Evolutionary conservation across 2,888 invertebrate species (phyloP).

Genomic region (Chalcis sispes): DNA sequence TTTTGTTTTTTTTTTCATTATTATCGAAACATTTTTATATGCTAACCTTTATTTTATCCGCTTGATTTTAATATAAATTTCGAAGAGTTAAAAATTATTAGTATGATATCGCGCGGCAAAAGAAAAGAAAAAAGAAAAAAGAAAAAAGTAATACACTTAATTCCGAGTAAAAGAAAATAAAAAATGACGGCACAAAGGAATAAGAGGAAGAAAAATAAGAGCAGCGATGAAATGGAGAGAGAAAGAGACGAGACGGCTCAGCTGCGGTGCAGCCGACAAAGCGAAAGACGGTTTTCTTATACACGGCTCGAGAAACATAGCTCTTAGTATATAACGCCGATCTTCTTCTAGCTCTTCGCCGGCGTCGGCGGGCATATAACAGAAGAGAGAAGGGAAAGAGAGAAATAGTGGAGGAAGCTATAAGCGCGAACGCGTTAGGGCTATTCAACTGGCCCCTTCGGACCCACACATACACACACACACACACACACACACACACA

Average conservation of each 20-base stretch:
- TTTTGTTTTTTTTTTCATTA: too few species aligned
- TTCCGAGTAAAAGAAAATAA: not conserved
- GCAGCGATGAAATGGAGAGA: conserved; percentile 41
- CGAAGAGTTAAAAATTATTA: too few species aligned
- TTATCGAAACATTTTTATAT: too few species aligned
- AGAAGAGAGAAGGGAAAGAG: too few species aligned
- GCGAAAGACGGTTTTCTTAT: conserved; percentile 65
- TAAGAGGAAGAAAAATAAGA: conserved; percentile 22
- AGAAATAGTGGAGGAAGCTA: conserved; percentile 18
- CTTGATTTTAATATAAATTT: too few species aligned
- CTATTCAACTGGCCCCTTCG: conserved; percentile 27
- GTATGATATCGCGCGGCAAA: too few species aligned
- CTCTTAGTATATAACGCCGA: too few species aligned
- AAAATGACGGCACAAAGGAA: not conserved
- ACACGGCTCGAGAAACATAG: conserved; percentile 41
- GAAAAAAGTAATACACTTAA: too few species aligned
- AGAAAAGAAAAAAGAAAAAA: too few species aligned
- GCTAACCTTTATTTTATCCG: too few species aligned
- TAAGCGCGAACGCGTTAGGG: not conserved
- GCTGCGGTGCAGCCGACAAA: conserved; percentile 64
- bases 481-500: not conserved
- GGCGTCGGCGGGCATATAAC: too few species aligned
- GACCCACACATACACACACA: not conserved
- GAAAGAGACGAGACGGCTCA: conserved; percentile 45
- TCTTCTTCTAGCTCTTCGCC: conserved; percentile 4